Conservation (phyloP, 1,140 invertebrate species). For the Tetraneura akinire region DNA sequence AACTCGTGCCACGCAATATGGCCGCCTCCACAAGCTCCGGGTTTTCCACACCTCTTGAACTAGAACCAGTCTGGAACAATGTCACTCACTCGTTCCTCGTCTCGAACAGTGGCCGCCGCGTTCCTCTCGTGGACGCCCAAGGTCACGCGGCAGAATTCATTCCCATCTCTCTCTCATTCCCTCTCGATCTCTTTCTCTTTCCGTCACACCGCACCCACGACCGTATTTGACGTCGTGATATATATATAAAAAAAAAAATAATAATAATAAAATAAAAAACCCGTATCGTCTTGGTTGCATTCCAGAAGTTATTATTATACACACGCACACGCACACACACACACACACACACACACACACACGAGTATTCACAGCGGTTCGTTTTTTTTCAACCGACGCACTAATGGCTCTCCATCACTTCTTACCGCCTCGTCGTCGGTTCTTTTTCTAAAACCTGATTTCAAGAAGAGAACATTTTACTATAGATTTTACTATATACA, state of each 20-base stretch:
- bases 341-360: not conserved
- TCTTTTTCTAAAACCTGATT: slow-evolving; percentile 8
- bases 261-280: slow-evolving; percentile 37
- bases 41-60: slow-evolving; percentile 34
- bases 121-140: slow-evolving; percentile 46
- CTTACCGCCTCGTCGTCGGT: not conserved
- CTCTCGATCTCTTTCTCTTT: not conserved
- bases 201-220: slow-evolving; percentile 15
- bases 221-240: slow-evolving; percentile 4
- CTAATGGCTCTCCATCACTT: slow-evolving; percentile 16
- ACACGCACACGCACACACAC: not conserved
- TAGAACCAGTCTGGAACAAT: slow-evolving; percentile 51
- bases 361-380: slow-evolving; percentile 23
- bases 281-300: slow-evolving; percentile 44
- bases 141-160: slow-evolving; percentile 33
- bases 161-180: slow-evolving; percentile 2
- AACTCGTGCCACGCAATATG: slow-evolving; percentile 48
- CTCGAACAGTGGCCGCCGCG: slow-evolving; percentile 5
- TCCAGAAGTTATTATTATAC: slow-evolving; percentile 45
- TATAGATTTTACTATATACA: not conserved
- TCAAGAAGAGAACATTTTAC: not conserved
- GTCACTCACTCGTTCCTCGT: slow-evolving; percentile 35
- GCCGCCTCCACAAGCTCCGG: slow-evolving; percentile 50
- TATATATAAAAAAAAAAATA: not conserved
- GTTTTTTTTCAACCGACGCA: slow-evolving; percentile 18